Evolutionary conservation across 2,113 vertebrate genomes (phyloP).

Genomic region (Atractosteus spatula): DNA sequence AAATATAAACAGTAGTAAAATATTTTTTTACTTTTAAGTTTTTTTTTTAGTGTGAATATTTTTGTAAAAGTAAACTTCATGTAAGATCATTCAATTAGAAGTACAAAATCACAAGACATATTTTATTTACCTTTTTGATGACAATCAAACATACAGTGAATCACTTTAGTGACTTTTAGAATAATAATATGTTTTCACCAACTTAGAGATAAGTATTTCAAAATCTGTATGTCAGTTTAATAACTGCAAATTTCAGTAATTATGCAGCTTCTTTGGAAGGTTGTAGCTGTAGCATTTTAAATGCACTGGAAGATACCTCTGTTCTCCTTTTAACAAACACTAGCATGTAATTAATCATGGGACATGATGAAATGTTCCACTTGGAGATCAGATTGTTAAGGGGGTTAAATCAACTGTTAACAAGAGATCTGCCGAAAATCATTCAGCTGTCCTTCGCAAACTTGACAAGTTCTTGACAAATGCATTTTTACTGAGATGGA

Average conservation of each 20-base stretch:
- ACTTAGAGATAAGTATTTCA: too few relatives aligned
- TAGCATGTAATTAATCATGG: not conserved
- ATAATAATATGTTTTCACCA: too few relatives aligned
- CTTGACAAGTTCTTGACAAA: constrained; percentile 1
- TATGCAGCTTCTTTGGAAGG: not conserved
- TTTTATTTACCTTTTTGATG: too few relatives aligned
- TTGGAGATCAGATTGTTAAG: constrained; percentile 6
- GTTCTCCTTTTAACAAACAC: too few relatives aligned
- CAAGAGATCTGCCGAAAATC: constrained; percentile 10
- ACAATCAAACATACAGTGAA: not conserved
- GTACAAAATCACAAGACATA: too few relatives aligned
- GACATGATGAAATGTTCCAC: not conserved
- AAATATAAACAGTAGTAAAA: too few relatives aligned
- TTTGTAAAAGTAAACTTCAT: too few relatives aligned
- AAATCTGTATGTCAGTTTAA: too few relatives aligned
- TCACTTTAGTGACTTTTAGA: not conserved
- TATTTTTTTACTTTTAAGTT: too few relatives aligned
- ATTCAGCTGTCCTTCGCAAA: not conserved
- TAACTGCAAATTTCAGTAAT: too few relatives aligned
- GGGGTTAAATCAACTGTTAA: not conserved
- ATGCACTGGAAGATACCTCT: not conserved
- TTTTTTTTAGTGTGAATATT: too few relatives aligned
- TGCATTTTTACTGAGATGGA: not conserved
- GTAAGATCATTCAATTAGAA: too few relatives aligned
- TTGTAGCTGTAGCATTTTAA: not conserved